Conservation (phyloP, 2,888 invertebrate species). For the Chrysolina haemoptera region DNA sequence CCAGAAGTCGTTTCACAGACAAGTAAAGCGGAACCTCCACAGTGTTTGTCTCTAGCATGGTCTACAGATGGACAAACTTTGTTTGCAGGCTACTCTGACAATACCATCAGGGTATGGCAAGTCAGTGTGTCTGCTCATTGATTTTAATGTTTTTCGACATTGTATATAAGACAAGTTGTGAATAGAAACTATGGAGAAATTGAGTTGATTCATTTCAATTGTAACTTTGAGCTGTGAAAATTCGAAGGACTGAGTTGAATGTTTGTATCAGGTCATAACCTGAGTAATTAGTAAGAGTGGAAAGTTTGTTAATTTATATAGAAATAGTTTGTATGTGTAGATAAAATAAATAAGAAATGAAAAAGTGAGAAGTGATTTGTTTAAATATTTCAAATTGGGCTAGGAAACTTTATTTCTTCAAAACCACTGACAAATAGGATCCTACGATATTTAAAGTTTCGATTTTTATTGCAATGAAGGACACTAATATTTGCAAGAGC, state of each 20-base stretch:
- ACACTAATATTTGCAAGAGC: no score
- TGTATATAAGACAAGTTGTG: constrained; percentile 6
- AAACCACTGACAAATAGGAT: no score
- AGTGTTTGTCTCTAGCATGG: constrained; percentile 98
- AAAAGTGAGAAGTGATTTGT: no score
- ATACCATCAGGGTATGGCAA: constrained; percentile 98
- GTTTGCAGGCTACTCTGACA: constrained; percentile 99
- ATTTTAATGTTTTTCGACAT: constrained; percentile 30
- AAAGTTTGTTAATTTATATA: no score
- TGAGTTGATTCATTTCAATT: neutral
- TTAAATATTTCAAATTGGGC: no score
- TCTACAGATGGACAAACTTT: constrained; percentile 99
- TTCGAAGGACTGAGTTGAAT: neutral
- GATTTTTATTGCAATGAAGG: no score
- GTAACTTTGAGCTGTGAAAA: neutral
- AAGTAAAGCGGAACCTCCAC: constrained; percentile 92
- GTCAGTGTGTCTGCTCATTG: constrained; percentile 87
- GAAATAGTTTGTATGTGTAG: no score
- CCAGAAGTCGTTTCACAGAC: constrained; percentile 91
- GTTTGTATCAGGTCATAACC: no score
- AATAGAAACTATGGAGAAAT: constrained; percentile 2
- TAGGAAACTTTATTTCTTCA: no score
- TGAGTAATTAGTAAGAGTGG: no score
- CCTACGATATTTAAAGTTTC: no score
- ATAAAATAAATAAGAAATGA: no score